Percentiles rank a stretch among this genome's conserved stretches.
Conservation (phyloP, 2,888 invertebrate species). For the Chirona hameri region DNA sequence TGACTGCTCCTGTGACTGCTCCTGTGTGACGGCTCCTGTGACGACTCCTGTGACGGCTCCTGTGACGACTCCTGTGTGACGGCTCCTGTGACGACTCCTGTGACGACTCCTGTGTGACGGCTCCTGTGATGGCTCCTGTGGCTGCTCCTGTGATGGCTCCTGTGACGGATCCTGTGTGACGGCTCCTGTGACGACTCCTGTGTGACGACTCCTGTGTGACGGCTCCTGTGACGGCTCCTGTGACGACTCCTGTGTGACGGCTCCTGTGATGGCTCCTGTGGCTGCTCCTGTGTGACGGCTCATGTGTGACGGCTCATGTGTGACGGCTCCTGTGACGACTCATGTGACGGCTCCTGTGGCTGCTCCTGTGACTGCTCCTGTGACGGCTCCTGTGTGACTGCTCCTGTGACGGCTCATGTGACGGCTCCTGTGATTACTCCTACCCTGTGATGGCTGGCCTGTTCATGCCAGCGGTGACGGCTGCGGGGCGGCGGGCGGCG, state of each 20-base stretch:
- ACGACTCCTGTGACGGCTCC: not conserved
- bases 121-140: not conserved
- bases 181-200: not conserved
- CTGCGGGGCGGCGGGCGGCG: not conserved
- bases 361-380: not conserved
- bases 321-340: no score
- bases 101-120: not conserved
- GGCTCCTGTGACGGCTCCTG: not conserved
- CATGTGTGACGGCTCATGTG: no score
- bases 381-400: not conserved
- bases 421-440: not conserved
- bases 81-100: not conserved
- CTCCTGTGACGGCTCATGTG: not conserved
- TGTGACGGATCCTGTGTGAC: no score
- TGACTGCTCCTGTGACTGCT: no score
- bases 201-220: not conserved
- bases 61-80: not conserved
- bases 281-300: no score
- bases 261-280: not conserved
- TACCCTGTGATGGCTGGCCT: not conserved
- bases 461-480: not conserved
- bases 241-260: not conserved
- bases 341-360: no score
- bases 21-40: no score
- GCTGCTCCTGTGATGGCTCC: no score